A percentile compares a stretch with the other conserved stretches of the same genome.
Conservation (phyloP, 2,888 invertebrate species). For the Reticulitermes lucifugus region DNA sequence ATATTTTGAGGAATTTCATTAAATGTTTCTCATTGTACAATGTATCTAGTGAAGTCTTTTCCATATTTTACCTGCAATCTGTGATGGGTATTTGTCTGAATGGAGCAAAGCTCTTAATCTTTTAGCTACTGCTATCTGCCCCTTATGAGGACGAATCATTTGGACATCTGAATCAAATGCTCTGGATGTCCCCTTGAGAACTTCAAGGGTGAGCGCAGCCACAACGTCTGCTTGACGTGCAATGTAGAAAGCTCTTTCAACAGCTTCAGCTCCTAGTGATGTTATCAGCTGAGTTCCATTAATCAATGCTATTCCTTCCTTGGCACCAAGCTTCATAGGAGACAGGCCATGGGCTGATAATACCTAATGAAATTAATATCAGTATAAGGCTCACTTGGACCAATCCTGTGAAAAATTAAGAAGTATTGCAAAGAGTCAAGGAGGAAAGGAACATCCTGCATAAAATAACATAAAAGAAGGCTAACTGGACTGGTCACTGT, state of each 20-base stretch:
- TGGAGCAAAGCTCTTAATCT: slow-evolving; percentile 71
- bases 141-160: slow-evolving; percentile 71
- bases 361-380: slow-evolving; percentile 59
- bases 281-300: slow-evolving; percentile 78
- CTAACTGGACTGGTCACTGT: no score
- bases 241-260: slow-evolving; percentile 70
- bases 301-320: slow-evolving; percentile 74
- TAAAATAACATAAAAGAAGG: no score
- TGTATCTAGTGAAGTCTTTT: no score
- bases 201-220: slow-evolving; percentile 73
- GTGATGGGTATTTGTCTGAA: slow-evolving; percentile 71
- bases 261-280: slow-evolving; percentile 73
- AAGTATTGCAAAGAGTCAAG: no score
- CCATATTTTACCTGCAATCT: slow-evolving; percentile 68
- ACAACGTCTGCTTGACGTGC: slow-evolving; percentile 74
- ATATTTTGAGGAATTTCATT: no score
- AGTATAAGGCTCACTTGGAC: background rate
- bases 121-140: slow-evolving; percentile 71
- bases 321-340: slow-evolving; percentile 69
- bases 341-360: slow-evolving; percentile 69
- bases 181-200: slow-evolving; percentile 73
- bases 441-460: no score
- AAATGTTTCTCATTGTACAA: no score
- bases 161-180: slow-evolving; percentile 76
- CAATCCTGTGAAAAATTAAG: no score